Percentiles rank a stretch among this genome's conserved stretches.
phyloP scores from a whole-genome alignment of 2,797 vertebrate species.

The Sebastes vulpes region DNA sequence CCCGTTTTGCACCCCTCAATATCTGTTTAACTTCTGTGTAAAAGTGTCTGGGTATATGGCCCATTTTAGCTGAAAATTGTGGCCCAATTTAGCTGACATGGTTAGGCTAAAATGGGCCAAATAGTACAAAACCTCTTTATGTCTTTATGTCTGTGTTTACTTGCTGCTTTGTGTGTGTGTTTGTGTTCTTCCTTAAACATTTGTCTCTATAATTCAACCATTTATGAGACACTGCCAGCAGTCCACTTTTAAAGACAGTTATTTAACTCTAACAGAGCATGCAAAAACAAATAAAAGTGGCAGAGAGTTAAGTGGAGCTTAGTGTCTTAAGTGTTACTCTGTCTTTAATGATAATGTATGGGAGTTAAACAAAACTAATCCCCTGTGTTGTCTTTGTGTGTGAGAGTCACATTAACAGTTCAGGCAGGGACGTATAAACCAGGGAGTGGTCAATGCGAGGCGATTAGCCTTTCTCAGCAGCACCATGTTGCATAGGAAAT shows the following conservation, averaged over 20 bases:
- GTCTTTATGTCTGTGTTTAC: neutral
- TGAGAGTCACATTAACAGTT: constrained; percentile 28
- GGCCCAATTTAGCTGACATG: no score
- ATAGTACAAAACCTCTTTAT: neutral
- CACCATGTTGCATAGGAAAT: constrained; percentile 50
- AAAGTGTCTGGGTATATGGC: no score
- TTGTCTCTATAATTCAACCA: constrained; percentile 7
- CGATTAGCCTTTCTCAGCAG: constrained; percentile 48
- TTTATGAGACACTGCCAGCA: constrained; percentile 1
- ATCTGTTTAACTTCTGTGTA: no score
- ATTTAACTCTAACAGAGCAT: constrained; percentile 13
- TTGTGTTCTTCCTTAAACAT: neutral
- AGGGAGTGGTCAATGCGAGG: constrained; percentile 30
- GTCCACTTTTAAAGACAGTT: constrained; percentile 1
- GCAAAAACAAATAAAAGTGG: constrained; percentile 16
- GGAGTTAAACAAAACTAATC: constrained; percentile 46
- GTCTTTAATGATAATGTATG: constrained; percentile 30
- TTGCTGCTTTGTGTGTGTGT: neutral
- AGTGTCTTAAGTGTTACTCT: constrained; percentile 2
- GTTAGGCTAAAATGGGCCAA: neutral
- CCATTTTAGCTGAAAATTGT: no score
- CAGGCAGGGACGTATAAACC: neutral
- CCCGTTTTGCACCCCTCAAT: no score
- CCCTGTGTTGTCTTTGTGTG: constrained; percentile 7
- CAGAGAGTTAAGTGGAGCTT: constrained; percentile 8